Evolutionary conservation across 2,888 invertebrate species (phyloP).

Genomic region (Drosophila rubida): DNA sequence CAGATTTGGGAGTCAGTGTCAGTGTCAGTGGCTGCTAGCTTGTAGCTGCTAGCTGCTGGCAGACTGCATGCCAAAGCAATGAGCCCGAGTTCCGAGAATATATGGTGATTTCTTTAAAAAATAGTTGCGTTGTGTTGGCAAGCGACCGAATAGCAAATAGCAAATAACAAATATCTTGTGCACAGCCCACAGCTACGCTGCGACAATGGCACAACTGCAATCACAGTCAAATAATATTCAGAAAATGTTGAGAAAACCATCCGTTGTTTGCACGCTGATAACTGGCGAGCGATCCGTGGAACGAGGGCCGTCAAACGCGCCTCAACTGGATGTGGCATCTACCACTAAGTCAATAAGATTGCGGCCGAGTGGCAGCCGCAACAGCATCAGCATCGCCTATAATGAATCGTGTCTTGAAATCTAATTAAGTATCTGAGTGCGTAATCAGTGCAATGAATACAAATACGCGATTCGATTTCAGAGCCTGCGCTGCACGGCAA

Average conservation of each 20-base stretch:
- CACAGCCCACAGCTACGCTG: conserved; percentile 13
- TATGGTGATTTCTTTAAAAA: conserved; percentile 63
- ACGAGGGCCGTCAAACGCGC: conserved; percentile 35
- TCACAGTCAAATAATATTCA: conserved; percentile 50
- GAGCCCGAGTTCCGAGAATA: conserved; percentile 70
- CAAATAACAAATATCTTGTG: conserved; percentile 30
- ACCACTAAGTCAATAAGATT: conserved; percentile 51
- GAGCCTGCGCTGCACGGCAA: too few species aligned
- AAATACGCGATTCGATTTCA: not conserved
- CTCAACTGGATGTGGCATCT: conserved; percentile 11
- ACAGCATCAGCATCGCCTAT: conserved; percentile 5
- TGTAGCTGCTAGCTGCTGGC: too few species aligned
- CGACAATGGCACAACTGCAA: conserved; percentile 21
- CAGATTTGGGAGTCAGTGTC: conserved; percentile 34
- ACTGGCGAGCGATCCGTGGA: not conserved
- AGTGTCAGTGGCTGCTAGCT: conserved; percentile 33
- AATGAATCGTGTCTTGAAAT: conserved; percentile 12
- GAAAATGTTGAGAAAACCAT: conserved; percentile 1
- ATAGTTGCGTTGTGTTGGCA: conserved; percentile 36
- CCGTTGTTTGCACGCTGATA: conserved; percentile 52
- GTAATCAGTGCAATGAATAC: not conserved
- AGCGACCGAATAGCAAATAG: conserved; percentile 37
- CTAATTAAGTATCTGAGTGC: not conserved
- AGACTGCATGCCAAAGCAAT: conserved; percentile 67
- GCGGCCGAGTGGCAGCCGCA: conserved; percentile 4